Evolutionary conservation across 2,113 vertebrate species (phyloP).

Genomic region (Forbesichthys agassizii): DNA sequence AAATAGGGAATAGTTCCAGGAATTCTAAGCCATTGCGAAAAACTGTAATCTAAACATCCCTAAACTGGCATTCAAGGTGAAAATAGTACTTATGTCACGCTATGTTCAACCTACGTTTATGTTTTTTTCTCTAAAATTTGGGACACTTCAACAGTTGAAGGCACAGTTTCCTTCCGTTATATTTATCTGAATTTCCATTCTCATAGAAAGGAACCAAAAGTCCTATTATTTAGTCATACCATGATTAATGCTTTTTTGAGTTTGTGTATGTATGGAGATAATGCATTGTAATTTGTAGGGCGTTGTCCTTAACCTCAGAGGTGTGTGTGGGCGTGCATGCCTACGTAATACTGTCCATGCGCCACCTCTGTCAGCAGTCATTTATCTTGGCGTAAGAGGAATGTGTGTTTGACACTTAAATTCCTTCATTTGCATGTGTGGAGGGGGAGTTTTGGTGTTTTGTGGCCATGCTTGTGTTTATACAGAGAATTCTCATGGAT

Average conservation of each 20-base stretch:
- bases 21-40: too few species aligned
- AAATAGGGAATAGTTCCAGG: too few species aligned
- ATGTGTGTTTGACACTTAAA: background rate
- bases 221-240: too few species aligned
- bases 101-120: too few species aligned
- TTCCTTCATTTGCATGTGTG: background rate
- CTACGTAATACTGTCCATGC: constrained; percentile 10
- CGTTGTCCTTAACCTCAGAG: constrained; percentile 49
- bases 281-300: constrained; percentile 57
- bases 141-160: too few species aligned
- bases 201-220: too few species aligned
- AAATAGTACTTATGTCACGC: too few species aligned
- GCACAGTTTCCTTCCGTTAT: too few species aligned
- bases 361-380: constrained; percentile 38
- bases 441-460: background rate
- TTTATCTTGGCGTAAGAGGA: background rate
- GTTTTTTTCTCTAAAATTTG: too few species aligned
- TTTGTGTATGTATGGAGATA: background rate
- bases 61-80: too few species aligned
- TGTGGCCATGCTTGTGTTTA: background rate
- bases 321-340: background rate
- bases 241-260: constrained; percentile 20
- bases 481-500: constrained; percentile 10
- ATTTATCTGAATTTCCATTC: too few species aligned
- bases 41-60: too few species aligned